A percentile compares a stretch with the other conserved stretches of the same genome.
Conservation (phyloP, 2,888 invertebrate species). For the Toxonevra muliebris region DNA sequence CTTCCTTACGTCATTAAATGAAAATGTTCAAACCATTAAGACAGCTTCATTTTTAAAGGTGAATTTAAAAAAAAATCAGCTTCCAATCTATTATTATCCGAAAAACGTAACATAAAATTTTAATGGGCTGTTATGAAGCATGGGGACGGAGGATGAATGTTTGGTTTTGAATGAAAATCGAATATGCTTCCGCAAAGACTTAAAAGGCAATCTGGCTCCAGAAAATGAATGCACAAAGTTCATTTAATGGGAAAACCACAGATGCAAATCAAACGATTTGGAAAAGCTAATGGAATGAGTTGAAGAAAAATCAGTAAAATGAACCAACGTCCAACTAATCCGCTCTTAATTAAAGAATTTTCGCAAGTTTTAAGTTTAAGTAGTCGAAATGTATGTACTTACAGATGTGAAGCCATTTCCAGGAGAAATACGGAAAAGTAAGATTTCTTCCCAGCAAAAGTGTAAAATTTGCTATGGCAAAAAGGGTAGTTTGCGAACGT, state of each 20-base stretch:
- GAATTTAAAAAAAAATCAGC: constrained; percentile 35
- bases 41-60: constrained; percentile 6
- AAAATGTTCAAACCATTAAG: constrained; percentile 7
- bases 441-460: too few relatives aligned
- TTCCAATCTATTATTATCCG: constrained; percentile 33
- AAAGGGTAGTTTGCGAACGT: not conserved
- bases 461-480: not conserved
- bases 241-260: constrained; percentile 57
- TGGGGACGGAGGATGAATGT: constrained; percentile 18
- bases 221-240: constrained; percentile 39
- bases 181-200: constrained; percentile 22
- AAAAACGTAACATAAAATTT: constrained; percentile 52
- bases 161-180: constrained; percentile 27
- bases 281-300: not conserved
- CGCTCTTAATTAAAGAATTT: constrained; percentile 64
- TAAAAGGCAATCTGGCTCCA: constrained; percentile 42
- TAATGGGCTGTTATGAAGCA: constrained; percentile 49
- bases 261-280: constrained; percentile 57
- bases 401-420: too few relatives aligned
- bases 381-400: not conserved
- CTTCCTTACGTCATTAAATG: constrained; percentile 28
- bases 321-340: constrained; percentile 55
- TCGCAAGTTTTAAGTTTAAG: not conserved
- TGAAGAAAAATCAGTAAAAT: constrained; percentile 12
- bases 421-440: too few relatives aligned